Evolutionary conservation across 2,797 vertebrate species (phyloP).

Genomic region (Borostomias antarcticus): DNA sequence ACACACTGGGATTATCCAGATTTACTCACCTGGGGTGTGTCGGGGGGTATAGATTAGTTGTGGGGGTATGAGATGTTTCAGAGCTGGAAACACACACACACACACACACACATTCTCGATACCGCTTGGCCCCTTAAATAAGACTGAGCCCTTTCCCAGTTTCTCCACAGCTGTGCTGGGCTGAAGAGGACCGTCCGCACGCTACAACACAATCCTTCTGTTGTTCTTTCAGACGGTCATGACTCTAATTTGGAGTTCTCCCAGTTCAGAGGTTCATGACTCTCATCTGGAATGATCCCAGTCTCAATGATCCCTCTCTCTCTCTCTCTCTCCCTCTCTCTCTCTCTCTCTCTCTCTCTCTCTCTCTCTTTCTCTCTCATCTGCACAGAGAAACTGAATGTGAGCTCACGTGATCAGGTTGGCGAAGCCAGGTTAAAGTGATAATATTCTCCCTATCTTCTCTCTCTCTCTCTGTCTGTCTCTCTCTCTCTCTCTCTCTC

Average conservation of each 20-base stretch:
- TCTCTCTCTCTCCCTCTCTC: background rate
- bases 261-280: too few species aligned
- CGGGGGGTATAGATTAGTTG: slow-evolving; percentile 3
- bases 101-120: background rate
- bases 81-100: too few species aligned
- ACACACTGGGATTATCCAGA: slow-evolving; percentile 38
- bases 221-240: background rate
- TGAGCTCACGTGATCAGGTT: too few species aligned
- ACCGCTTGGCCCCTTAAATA: slow-evolving; percentile 7
- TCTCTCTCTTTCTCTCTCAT: too few species aligned
- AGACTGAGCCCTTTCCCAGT: slow-evolving; percentile 14
- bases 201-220: background rate
- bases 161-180: slow-evolving; percentile 25
- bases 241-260: too few species aligned
- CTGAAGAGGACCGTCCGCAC: background rate
- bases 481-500: too few species aligned
- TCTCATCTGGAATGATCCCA: too few species aligned
- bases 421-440: too few species aligned
- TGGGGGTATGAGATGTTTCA: slow-evolving; percentile 5
- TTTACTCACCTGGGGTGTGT: slow-evolving; percentile 21
- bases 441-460: slow-evolving; percentile 22
- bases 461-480: too few species aligned
- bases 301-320: background rate
- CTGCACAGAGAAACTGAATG: too few species aligned
- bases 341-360: background rate